These are phyloP conservation scores for Mylabris sibirica DNA, from an alignment of 2,888 invertebrate genomes.

Conservation along the genomic window DNA sequence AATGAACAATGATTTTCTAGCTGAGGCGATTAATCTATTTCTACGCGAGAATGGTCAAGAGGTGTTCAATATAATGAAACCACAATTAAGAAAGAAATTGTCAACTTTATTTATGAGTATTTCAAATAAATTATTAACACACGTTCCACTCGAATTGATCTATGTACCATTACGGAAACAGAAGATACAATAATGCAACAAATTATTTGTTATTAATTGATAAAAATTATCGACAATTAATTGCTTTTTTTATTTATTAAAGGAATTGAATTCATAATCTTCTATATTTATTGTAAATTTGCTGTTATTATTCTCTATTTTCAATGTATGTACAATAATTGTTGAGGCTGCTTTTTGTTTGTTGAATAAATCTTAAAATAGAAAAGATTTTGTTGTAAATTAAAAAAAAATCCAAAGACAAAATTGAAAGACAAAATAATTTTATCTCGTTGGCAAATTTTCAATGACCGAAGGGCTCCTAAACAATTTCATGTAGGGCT, in stretches of 20 bases:
- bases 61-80: slow-evolving; percentile 74
- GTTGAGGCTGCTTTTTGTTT: slow-evolving; percentile 4
- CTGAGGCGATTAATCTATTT: slow-evolving; percentile 76
- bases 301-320: not conserved
- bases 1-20: slow-evolving; percentile 59
- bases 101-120: slow-evolving; percentile 70
- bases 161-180: slow-evolving; percentile 57
- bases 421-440: too few relatives aligned
- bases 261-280: not conserved
- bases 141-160: slow-evolving; percentile 71
- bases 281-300: not conserved
- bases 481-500: too few relatives aligned
- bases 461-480: too few relatives aligned
- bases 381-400: not conserved
- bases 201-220: not conserved
- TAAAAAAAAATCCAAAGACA: too few relatives aligned
- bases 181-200: not conserved
- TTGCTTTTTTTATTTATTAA: not conserved
- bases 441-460: too few relatives aligned
- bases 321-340: not conserved
- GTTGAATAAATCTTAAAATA: not conserved
- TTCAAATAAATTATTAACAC: slow-evolving; percentile 70
- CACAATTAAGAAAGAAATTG: slow-evolving; percentile 71
- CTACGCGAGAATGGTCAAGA: slow-evolving; percentile 74
- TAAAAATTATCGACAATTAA: not conserved